A percentile compares a stretch with the other conserved stretches of the same genome.
Conservation (phyloP, 2,888 invertebrate species). For the Ichneumoninae sp. region DNA sequence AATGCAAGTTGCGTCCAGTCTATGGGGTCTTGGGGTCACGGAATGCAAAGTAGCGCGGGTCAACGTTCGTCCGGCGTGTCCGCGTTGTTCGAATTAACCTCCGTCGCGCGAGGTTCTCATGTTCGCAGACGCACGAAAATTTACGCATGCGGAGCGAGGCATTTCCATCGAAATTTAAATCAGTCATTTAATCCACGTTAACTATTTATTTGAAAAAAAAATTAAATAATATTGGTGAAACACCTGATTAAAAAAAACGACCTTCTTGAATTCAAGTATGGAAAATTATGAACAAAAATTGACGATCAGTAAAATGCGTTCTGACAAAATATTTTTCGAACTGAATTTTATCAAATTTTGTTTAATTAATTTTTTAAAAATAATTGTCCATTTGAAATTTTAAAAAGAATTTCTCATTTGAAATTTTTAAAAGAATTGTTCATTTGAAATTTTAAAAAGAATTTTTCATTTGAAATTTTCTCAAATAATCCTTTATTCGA, state of each 20-base stretch:
- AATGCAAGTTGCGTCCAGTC: constrained; percentile 54
- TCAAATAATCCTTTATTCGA: too few species aligned
- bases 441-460: too few species aligned
- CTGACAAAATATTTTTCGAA: too few species aligned
- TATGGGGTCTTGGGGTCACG: constrained; percentile 28
- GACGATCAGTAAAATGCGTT: too few species aligned
- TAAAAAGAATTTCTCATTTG: too few species aligned
- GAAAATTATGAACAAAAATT: too few species aligned
- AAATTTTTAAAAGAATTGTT: too few species aligned
- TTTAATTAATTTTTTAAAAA: too few species aligned
- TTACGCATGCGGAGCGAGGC: neutral
- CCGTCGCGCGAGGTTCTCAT: neutral
- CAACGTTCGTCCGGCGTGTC: constrained; percentile 41
- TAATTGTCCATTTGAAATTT: too few species aligned
- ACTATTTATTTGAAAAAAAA: neutral
- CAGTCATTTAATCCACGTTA: neutral
- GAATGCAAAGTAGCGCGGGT: constrained; percentile 50
- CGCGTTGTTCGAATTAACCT: neutral
- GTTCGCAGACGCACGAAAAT: neutral
- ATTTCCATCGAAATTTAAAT: neutral
- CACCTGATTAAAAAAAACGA: neutral
- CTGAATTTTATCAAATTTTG: too few species aligned
- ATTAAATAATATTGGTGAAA: neutral
- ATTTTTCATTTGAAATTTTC: too few species aligned
- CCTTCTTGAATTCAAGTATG: too few species aligned